Evolutionary conservation across 1,140 invertebrate species (phyloP), one percentile per base, ranked within the genome.

Genomic region (Drosophila littoralis): DNA sequence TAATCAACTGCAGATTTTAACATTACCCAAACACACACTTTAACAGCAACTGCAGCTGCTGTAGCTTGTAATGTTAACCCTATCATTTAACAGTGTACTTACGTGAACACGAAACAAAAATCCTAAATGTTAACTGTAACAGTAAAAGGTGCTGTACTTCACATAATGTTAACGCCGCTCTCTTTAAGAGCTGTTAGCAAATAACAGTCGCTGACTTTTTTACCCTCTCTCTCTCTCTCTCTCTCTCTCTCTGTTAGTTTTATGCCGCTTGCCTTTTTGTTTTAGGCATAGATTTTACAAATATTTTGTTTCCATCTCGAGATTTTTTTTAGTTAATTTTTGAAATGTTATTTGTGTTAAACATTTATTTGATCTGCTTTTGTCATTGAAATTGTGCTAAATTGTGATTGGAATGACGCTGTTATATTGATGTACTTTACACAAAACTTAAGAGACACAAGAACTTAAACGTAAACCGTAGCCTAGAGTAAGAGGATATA

Each of bases 331-430:
- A 36, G 45, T 68, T 59, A 8, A 12, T 35, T 54, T 67, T 60
- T 68, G 46, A 45, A 60, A 60, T 42, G 33, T 36, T 64, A 46
- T 33, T 38, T 22, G 10, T 57, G 32, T 55, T 64, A 3, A 28
- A 33, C 10, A 35, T 45, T 45, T 43, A 43, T 35, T 59, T 60
- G 42, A 50, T 43, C 32, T 61, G 13, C 3, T 32, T 57, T 36
- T 63, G 33, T 54, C 15, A 17, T 57, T 28, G 15, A 51, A 54
- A 54, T 63, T 55, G 13, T 60, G 79, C 58, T 48, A 79, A 81
- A 82, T 82, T 81, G 79, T 82, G 79, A 82, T 83, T 75, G 61
- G 63, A 66, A 72, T 72, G 64, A 73, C 70, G 58, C 64, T 72
- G 69, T 64, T 71, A 60, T 75, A 81, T 79, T 66, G 36, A 81